phyloP scores from a whole-genome alignment of 2,888 invertebrate species.

The Prenolepis imparis region DNA sequence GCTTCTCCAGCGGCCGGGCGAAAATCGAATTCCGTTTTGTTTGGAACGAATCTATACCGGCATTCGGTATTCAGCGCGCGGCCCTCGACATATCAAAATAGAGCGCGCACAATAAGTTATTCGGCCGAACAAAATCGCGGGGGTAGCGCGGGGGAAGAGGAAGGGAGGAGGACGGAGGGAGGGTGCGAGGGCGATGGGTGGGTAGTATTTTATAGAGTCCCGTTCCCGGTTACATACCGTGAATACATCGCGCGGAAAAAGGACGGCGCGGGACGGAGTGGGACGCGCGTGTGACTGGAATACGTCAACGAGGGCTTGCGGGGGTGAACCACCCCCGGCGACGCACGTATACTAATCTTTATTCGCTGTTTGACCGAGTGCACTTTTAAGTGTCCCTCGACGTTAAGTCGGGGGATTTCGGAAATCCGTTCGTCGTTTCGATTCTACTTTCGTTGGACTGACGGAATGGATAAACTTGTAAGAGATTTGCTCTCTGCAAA shows the following conservation, averaged over 20 bases:
- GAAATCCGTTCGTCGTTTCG: not conserved
- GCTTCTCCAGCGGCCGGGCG: conserved; percentile 61
- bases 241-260: conserved; percentile 83
- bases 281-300: conserved; percentile 83
- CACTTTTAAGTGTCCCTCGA: conserved; percentile 49
- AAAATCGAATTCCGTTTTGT: conserved; percentile 83
- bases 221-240: conserved; percentile 84
- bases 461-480: not conserved
- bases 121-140: conserved; percentile 83
- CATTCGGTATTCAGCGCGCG: conserved; percentile 82
- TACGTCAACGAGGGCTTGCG: conserved; percentile 76
- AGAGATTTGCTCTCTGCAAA: not conserved
- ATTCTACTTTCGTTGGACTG: not conserved
- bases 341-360: conserved; percentile 71
- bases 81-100: conserved; percentile 83
- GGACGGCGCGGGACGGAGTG: conserved; percentile 53
- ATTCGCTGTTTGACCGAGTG: conserved; percentile 59
- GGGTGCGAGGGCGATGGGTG: conserved; percentile 60
- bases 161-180: not conserved
- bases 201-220: conserved; percentile 85
- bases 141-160: not conserved
- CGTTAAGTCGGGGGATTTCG: not conserved
- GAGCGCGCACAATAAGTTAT: conserved; percentile 85
- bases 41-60: conserved; percentile 77
- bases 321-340: conserved; percentile 55